Evolutionary conservation across 2,888 invertebrate genomes (phyloP), one percentile per base, ranked within the genome.

Genomic region (Rhingia rostrata): DNA sequence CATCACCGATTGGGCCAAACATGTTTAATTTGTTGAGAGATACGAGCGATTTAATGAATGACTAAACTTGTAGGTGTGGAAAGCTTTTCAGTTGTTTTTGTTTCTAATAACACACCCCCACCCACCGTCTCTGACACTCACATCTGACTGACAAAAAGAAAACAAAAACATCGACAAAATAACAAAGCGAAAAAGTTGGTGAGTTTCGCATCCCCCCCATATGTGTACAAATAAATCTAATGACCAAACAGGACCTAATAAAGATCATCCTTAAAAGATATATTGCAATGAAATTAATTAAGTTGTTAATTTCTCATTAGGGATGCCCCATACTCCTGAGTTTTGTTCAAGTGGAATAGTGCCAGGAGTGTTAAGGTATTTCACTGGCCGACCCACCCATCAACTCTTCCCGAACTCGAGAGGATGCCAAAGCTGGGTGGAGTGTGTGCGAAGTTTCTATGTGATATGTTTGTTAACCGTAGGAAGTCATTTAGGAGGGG

Each of bases 241-340:
- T 66, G 84, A 70, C 84, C 84, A 74, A 79, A 70, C 84, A 80
- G 70, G 66, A 80, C 74, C 84, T 70, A 84, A 84, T 84, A 84
- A 84, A 84, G 74, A 80, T 84, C 84, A 80, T 84, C 84, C 84
- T 75, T 61, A 75, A 70, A 90, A 90, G 90, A 90, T 90, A 89
- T 90, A 90, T 90, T 90, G 89, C 90, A 88, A 88, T 88, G 88
- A 88, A 89, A 91, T 90, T 90, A 90, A 90, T 90, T 91, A 90
- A 90, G 90, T 90, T 90, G 91, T 91, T 90, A 90, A 90, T 91
- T 90, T 90, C 89, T 90, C 90, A 90, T 90, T 90, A 90, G 87
- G 83, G 77, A 75, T 83, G 63, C 74, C 83, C 64, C 77, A 67
- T 77, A 81, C 63, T 58, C 56, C 70, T 33, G 37, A 63, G 41